Evolutionary conservation across 2,113 vertebrate species (phyloP).

Genomic region (Nycticebus coucang): DNA sequence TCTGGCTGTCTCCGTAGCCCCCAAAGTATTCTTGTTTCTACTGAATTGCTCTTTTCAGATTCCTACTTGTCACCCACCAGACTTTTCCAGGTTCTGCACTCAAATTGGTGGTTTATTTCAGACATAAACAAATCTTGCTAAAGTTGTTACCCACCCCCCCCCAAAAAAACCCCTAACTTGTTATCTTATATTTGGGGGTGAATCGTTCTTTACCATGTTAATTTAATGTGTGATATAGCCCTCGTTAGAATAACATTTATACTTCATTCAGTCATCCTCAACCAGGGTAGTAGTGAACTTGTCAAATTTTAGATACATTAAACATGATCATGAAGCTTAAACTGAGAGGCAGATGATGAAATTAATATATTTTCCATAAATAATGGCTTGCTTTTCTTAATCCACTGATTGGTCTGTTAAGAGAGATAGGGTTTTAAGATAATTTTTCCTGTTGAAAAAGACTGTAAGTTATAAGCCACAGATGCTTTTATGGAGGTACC

Average conservation of each 20-base stretch:
- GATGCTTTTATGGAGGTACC: constrained; percentile 45
- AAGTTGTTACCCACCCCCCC: background rate
- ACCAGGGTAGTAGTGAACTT: constrained; percentile 62
- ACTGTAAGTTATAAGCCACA: constrained; percentile 32
- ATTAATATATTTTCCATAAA: constrained; percentile 10
- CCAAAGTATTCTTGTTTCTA: background rate
- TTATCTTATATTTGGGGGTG: constrained; percentile 81
- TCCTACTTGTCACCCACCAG: background rate
- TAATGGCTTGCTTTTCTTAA: background rate
- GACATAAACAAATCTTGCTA: constrained; percentile 57
- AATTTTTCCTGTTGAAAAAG: constrained; percentile 58
- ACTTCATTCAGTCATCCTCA: constrained; percentile 70
- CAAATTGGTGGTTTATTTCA: constrained; percentile 62
- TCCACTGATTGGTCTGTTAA: background rate
- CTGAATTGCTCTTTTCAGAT: background rate
- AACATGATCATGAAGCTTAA: constrained; percentile 45
- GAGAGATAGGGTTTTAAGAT: constrained; percentile 64
- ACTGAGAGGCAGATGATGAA: constrained; percentile 41
- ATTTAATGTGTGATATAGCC: constrained; percentile 73
- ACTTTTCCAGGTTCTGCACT: constrained; percentile 15
- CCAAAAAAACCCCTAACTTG: constrained; percentile 34
- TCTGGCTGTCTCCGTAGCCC: constrained; percentile 32
- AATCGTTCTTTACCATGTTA: constrained; percentile 80
- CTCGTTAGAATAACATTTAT: constrained; percentile 74
- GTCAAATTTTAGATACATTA: constrained; percentile 65